Evolutionary conservation across 1,140 invertebrate species (phyloP), one percentile per base, ranked within the genome.

Genomic region (Caenorhabditis elegans): DNA sequence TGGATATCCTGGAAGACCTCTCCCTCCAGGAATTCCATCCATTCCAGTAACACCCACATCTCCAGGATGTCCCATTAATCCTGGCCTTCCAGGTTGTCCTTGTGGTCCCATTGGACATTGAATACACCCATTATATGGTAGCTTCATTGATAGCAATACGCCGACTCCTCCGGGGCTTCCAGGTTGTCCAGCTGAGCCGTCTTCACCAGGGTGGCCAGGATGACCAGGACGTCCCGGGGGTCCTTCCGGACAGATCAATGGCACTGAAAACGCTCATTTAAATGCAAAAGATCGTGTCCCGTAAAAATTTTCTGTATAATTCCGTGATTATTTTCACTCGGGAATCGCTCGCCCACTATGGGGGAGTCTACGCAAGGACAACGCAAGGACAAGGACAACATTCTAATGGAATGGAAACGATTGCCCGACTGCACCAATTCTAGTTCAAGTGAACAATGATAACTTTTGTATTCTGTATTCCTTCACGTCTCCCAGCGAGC

Each of bases 31-130:
- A n/a, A 43, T 80, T 22, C 79, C 79, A n/a, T 60, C 55, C 11
- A 43, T n/a, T 47, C 79, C 79, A 10, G 79, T 11, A 2, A 1
- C 39, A 22, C 79, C 79, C 3, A 11, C 48, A 31, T 46, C 48
- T 26, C 79, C 79, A 4, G 53, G n/a, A 39, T 48, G 51, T 39
- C 79, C 79, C 34, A 48, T 60, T 47, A 24, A 19, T 13, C 79
- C 79, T 47, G 39, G 34, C 19, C 24, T 26, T 10, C 79, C 79
- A 4, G 79, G 79, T 34, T 34, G 4, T 48, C 79, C 79, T n/a
- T 60, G 79, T 24, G 24, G 55, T 17, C 79, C 79, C 53, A 80
- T 75, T 31, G 79, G 79, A 60, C 79, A 80, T 51, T 80, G 79
- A 31, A 70, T 80, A 34, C 79, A 80, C 8, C 60, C 79, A 34